Conservation (phyloP, 2,888 invertebrate genomes). For the Ischnus inquisitorius region DNA sequence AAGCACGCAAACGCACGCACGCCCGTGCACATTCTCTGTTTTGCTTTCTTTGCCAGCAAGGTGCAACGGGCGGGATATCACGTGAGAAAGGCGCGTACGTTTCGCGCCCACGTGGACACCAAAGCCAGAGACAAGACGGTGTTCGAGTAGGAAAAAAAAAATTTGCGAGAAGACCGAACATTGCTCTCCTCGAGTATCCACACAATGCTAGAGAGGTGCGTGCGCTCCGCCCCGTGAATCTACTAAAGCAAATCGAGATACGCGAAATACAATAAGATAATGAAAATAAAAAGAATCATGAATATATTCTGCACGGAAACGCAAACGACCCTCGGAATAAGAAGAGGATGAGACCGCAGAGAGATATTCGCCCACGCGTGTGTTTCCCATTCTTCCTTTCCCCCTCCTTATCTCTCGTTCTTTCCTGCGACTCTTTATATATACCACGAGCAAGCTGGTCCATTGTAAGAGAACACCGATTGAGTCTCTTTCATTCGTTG, state of each 20-base stretch:
- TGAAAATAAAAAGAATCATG: conserved; percentile 17
- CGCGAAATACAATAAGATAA: conserved; percentile 29
- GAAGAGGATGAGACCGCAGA: conserved; percentile 37
- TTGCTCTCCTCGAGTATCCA: conserved; percentile 33
- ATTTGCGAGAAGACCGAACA: conserved; percentile 29
- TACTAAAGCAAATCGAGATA: conserved; percentile 38
- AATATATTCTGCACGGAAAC: conserved; percentile 52
- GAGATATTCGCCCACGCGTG: conserved; percentile 64
- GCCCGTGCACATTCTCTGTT: not conserved
- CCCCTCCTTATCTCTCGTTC: conserved; percentile 34
- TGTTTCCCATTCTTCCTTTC: conserved; percentile 46
- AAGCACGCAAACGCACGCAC: conserved; percentile 5
- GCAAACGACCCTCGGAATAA: conserved; percentile 28
- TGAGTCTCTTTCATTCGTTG: conserved; percentile 52
- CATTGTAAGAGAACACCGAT: conserved; percentile 59
- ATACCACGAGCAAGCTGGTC: conserved; percentile 22
- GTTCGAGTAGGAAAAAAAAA: conserved; percentile 9
- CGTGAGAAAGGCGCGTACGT: conserved; percentile 37
- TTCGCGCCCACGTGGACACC: conserved; percentile 52
- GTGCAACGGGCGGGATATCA: conserved; percentile 37
- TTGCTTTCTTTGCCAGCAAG: conserved; percentile 47
- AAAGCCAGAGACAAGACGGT: conserved; percentile 12
- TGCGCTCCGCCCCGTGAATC: conserved; percentile 43
- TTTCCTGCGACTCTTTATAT: not conserved
- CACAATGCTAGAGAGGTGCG: conserved; percentile 46